These are phyloP conservation scores for Elegia similella DNA, from an alignment of 2,888 invertebrate genomes.

Conservation along the genomic window DNA sequence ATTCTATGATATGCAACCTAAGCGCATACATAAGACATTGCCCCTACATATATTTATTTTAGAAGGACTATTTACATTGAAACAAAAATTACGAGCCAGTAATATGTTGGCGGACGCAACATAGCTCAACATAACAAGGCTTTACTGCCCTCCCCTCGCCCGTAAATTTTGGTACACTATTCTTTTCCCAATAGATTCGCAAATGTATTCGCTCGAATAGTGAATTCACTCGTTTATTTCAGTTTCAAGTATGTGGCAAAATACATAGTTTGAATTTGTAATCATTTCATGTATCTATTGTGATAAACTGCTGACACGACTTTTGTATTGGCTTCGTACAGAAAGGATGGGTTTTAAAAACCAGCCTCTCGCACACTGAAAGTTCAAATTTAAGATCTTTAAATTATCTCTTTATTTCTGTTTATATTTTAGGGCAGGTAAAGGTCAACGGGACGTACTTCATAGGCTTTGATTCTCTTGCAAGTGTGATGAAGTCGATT, in stretches of 20 bases:
- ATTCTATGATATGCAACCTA: too few species aligned
- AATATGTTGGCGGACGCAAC: conserved; percentile 61
- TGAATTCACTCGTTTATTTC: conserved; percentile 49
- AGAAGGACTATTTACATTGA: neutral
- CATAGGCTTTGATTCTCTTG: too few species aligned
- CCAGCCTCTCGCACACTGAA: too few species aligned
- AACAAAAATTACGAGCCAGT: conserved; percentile 40
- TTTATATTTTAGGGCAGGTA: too few species aligned
- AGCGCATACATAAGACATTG: too few species aligned
- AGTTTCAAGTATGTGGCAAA: conserved; percentile 32
- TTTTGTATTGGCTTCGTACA: too few species aligned
- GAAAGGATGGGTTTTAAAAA: too few species aligned
- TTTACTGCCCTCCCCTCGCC: conserved; percentile 68
- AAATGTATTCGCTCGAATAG: conserved; percentile 64
- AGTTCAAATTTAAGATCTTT: too few species aligned
- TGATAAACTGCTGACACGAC: too few species aligned
- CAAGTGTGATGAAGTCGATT: too few species aligned
- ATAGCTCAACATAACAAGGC: conserved; percentile 75
- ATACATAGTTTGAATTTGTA: conserved; percentile 26
- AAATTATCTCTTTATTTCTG: too few species aligned
- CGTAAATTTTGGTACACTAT: conserved; percentile 75
- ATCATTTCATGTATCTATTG: neutral
- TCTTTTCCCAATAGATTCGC: conserved; percentile 69
- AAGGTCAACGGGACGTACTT: too few species aligned
- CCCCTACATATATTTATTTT: neutral